A percentile compares a stretch with the other conserved stretches of the same genome.
phyloP scores from a whole-genome alignment of 2,797 vertebrate species.

The Smutsia temminckii region DNA sequence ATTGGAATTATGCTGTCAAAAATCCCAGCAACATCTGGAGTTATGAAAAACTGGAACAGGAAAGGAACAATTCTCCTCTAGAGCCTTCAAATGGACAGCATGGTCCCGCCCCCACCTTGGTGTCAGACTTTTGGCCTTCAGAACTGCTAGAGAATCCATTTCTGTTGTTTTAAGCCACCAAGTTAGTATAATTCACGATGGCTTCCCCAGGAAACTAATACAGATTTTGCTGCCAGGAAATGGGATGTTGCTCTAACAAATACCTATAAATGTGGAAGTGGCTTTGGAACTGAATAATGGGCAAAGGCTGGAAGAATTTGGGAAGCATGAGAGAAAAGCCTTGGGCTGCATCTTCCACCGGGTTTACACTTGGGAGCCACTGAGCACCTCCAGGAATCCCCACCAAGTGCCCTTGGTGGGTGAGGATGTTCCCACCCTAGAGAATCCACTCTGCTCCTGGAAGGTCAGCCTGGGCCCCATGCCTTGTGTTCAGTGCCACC shows the following conservation, averaged over 20 bases:
- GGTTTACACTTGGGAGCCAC: neutral
- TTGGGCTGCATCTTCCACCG: neutral
- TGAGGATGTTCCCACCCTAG: neutral
- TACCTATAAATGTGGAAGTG: neutral
- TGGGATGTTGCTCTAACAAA: neutral
- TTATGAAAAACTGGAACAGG: neutral
- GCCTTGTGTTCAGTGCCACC: neutral
- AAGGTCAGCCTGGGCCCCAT: neutral
- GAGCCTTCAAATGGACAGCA: neutral
- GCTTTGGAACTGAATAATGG: neutral
- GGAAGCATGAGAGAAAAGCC: neutral
- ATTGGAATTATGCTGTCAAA: no score
- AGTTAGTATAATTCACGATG: neutral
- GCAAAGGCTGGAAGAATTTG: neutral
- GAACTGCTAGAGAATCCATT: neutral
- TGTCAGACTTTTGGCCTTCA: neutral
- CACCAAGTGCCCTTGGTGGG: neutral
- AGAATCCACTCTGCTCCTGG: neutral
- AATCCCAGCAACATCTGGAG: neutral
- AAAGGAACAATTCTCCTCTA: neutral
- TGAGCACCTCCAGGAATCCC: neutral
- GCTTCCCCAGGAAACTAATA: neutral
- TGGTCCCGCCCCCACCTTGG: neutral
- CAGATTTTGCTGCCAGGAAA: neutral
- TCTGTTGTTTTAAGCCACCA: neutral